Evolutionary conservation across 2,113 vertebrate genomes (phyloP).

Genomic region (Gymnorhina tibicen): DNA sequence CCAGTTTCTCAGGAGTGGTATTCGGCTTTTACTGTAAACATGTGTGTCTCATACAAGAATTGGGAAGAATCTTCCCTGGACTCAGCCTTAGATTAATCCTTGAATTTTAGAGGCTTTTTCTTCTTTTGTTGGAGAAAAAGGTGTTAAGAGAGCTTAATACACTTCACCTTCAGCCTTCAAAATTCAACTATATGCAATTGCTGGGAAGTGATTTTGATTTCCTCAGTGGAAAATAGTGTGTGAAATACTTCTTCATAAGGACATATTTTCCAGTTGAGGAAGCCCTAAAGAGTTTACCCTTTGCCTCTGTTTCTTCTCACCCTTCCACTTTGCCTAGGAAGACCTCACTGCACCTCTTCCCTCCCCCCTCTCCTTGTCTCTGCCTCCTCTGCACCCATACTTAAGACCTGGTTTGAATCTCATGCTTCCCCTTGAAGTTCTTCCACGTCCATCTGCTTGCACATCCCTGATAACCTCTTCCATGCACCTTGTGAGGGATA

Average conservation of each 20-base stretch:
- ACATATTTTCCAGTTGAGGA: not conserved
- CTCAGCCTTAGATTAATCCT: not conserved
- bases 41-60: not conserved
- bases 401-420: not conserved
- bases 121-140: not conserved
- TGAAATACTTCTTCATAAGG: not conserved
- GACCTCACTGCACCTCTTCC: not conserved
- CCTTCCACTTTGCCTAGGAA: not conserved
- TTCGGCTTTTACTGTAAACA: not conserved
- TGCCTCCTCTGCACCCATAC: not conserved
- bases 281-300: not conserved
- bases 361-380: not conserved
- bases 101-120: not conserved
- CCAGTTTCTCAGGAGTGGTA: not conserved
- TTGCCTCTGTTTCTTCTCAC: not conserved
- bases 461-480: not conserved
- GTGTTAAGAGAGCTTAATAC: not conserved
- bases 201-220: not conserved
- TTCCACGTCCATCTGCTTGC: not conserved
- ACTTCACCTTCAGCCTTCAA: not conserved
- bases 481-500: not conserved
- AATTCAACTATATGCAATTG: not conserved
- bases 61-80: not conserved
- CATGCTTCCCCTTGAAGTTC: not conserved
- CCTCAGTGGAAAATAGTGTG: not conserved